phyloP scores from a whole-genome alignment of 2,888 invertebrate genomes.

The Pantelozetes paolii region DNA sequence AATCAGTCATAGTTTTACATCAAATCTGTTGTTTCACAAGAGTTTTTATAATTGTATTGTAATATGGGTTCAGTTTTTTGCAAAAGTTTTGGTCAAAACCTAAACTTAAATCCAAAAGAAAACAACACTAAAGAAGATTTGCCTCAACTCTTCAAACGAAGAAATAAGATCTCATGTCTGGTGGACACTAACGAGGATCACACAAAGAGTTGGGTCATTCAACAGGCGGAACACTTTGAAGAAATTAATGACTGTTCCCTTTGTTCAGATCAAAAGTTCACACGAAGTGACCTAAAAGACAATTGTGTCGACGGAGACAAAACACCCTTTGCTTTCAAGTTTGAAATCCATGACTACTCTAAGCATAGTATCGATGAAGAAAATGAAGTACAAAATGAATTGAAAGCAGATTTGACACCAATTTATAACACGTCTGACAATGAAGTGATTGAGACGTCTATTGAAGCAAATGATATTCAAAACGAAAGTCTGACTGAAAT shows the following conservation, averaged over 20 bases:
- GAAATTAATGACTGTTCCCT: conserved; percentile 34
- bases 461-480: not conserved
- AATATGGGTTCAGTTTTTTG: not conserved
- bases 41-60: too few relatives aligned
- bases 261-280: not conserved
- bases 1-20: too few relatives aligned
- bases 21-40: too few relatives aligned
- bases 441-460: not conserved
- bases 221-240: not conserved
- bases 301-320: too few relatives aligned
- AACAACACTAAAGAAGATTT: not conserved
- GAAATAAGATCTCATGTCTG: not conserved
- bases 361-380: not conserved
- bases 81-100: not conserved
- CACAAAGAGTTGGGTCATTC: conserved; percentile 26
- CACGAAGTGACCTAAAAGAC: not conserved
- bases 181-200: conserved; percentile 31
- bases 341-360: not conserved
- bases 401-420: not conserved
- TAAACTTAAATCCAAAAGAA: not conserved
- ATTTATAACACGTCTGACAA: not conserved
- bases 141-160: not conserved
- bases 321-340: conserved; percentile 12
- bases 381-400: not conserved
- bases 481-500: not conserved